Evolutionary conservation across 2,888 invertebrate genomes (phyloP), one percentile per base, ranked within the genome.

Genomic region (Cepaea hortensis): DNA sequence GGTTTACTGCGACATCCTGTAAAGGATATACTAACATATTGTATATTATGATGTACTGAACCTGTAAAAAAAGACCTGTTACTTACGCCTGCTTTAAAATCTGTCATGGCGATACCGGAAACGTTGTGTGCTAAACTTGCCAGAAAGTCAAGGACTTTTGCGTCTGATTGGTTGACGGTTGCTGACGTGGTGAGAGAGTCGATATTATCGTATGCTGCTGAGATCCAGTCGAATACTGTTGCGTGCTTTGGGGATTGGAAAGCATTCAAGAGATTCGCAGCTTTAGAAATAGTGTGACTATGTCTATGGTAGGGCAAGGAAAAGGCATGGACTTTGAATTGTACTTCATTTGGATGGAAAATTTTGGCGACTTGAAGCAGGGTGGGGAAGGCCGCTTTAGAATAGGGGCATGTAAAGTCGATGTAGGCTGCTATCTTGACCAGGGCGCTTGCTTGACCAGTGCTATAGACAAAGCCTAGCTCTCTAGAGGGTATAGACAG

Each of bases 271-370:
- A 81, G 55, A 23, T 65, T 62, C 0, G 90, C 89, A 88, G 91
- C 93, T 88, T 91, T 91, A 9, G 92, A 91, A 11, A 91, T 90
- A 1, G 90, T 85, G 85, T 90, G 93, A 11, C 92, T 89, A 84
- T 92, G 91, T 62, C 92, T 90, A 86, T 93, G 93, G 89, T 92
- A 93, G 0, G 93, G 93, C 65, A 93, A 89, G 9, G 92, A 92
- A 81, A 93, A 92, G 85, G 92, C 89, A 68, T 93, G 91, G 1
- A 91, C 77, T 9, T 88, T 90, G 23, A 93, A 88, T 79, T 88
- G 89, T 9, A 93, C 87, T 1, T 80, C 85, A 20, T 86, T 61
- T 1, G 90, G 75, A 1, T 91, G 92, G 88, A 92, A 93, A 77
- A 88, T 77, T 20, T 90, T 88, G 1, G 92, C 92, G n/a, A 93